Percentiles rank a stretch among this genome's conserved stretches.
phyloP scores from a whole-genome alignment of 1,140 invertebrate species.

The Homalodisca vitripennis region DNA sequence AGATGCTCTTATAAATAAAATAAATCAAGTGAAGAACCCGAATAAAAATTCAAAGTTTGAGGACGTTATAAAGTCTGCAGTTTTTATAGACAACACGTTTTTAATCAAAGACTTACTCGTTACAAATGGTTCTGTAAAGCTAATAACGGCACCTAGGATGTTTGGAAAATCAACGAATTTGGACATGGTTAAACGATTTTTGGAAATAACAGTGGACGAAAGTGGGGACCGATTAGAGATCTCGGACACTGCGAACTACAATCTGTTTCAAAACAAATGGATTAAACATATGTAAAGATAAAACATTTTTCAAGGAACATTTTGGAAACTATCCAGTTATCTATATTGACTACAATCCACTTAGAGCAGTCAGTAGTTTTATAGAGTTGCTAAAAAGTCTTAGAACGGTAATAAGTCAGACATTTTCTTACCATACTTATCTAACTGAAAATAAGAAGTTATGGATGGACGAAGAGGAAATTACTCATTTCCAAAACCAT shows the following conservation, averaged over 20 bases:
- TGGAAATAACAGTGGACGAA: slow-evolving; percentile 29
- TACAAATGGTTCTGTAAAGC: neutral
- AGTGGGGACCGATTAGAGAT: neutral
- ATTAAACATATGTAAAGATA: neutral
- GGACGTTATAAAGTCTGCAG: neutral
- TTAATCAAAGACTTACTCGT: slow-evolving; percentile 1
- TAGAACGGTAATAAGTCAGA: neutral
- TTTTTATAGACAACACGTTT: neutral
- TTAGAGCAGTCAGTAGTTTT: neutral
- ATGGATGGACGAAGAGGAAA: neutral
- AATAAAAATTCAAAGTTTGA: neutral
- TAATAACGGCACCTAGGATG: slow-evolving; percentile 17
- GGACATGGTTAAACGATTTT: slow-evolving; percentile 21
- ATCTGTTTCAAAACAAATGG: neutral
- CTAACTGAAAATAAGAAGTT: neutral
- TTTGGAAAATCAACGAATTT: slow-evolving; percentile 3
- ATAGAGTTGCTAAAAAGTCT: neutral
- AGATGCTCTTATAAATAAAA: too few species aligned
- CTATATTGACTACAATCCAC: neutral
- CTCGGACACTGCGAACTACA: neutral
- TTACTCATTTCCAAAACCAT: neutral
- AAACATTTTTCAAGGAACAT: slow-evolving; percentile 12
- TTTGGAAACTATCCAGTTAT: slow-evolving; percentile 16
- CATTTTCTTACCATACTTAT: slow-evolving; percentile 12
- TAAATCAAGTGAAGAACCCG: too few species aligned